Evolutionary conservation across 2,888 invertebrate genomes (phyloP).

Genomic region (Acrocera orbiculus): DNA sequence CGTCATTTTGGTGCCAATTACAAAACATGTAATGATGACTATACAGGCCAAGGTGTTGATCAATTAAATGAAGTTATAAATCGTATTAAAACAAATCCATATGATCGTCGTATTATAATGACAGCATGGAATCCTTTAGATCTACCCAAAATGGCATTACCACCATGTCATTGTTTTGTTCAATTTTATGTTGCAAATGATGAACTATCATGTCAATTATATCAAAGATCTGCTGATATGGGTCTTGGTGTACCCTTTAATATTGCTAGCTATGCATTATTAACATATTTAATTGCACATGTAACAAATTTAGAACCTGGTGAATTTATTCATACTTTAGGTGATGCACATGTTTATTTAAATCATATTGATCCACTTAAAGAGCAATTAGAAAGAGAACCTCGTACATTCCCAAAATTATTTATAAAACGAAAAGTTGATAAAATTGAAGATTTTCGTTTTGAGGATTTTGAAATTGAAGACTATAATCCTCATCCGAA

Average conservation of each 20-base stretch:
- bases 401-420: conserved; percentile 67
- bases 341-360: conserved; percentile 87
- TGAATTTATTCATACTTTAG: conserved; percentile 86
- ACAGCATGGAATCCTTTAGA: conserved; percentile 90
- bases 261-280: conserved; percentile 86
- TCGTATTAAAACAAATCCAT: conserved; percentile 60
- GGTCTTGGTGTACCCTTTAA: conserved; percentile 98
- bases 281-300: conserved; percentile 93
- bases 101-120: conserved; percentile 80
- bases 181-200: conserved; percentile 82
- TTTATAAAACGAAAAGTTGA: conserved; percentile 53
- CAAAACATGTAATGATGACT: conserved; percentile 61
- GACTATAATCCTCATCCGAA: conserved; percentile 78
- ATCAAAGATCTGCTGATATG: conserved; percentile 95
- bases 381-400: conserved; percentile 60
- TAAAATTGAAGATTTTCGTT: conserved; percentile 71
- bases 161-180: conserved; percentile 88
- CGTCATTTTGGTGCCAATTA: conserved; percentile 91
- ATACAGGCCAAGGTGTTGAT: conserved; percentile 72
- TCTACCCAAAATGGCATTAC: conserved; percentile 79
- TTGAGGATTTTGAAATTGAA: conserved; percentile 69
- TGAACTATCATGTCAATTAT: conserved; percentile 78
- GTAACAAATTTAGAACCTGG: conserved; percentile 81
- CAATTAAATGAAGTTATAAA: conserved; percentile 68
- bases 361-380: conserved; percentile 75